Percentiles rank a stretch among this genome's conserved stretches.
Conservation (phyloP, 2,113 vertebrate species). For the Caranx ignobilis region DNA sequence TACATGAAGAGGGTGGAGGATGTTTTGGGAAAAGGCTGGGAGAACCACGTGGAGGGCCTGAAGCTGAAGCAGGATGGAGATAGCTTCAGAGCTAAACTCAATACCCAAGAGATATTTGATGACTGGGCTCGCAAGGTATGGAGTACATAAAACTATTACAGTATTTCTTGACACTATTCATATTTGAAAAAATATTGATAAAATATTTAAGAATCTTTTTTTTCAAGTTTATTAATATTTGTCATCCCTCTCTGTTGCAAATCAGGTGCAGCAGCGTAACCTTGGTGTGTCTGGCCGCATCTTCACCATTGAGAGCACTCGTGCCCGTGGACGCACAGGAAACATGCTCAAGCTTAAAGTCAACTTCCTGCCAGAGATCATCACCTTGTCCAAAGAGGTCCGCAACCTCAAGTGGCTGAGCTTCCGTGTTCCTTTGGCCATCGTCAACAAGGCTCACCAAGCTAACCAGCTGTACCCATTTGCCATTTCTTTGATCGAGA, state of each 20-base stretch:
- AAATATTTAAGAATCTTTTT: background rate
- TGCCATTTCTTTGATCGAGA: slow-evolving; percentile 98
- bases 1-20: slow-evolving; percentile 99
- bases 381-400: slow-evolving; percentile 97
- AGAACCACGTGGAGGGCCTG: slow-evolving; percentile 98
- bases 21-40: slow-evolving; percentile 98
- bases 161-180: background rate
- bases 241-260: background rate
- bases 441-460: slow-evolving; percentile 99
- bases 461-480: slow-evolving; percentile 99
- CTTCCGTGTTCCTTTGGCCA: slow-evolving; percentile 96
- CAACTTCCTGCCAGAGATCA: slow-evolving; percentile 99
- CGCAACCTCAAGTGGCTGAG: slow-evolving; percentile 99
- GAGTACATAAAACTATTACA: background rate
- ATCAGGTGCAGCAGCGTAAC: slow-evolving; percentile 93
- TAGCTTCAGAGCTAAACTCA: slow-evolving; percentile 98
- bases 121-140: slow-evolving; percentile 97
- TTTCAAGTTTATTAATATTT: background rate
- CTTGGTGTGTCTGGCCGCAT: slow-evolving; percentile 97
- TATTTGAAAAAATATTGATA: background rate
- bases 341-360: slow-evolving; percentile 97
- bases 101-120: slow-evolving; percentile 98
- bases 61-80: slow-evolving; percentile 99
- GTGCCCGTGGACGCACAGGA: slow-evolving; percentile 91
- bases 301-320: slow-evolving; percentile 96